phyloP scores from a whole-genome alignment of 2,797 vertebrate genomes.

The Esox masquinongy region DNA sequence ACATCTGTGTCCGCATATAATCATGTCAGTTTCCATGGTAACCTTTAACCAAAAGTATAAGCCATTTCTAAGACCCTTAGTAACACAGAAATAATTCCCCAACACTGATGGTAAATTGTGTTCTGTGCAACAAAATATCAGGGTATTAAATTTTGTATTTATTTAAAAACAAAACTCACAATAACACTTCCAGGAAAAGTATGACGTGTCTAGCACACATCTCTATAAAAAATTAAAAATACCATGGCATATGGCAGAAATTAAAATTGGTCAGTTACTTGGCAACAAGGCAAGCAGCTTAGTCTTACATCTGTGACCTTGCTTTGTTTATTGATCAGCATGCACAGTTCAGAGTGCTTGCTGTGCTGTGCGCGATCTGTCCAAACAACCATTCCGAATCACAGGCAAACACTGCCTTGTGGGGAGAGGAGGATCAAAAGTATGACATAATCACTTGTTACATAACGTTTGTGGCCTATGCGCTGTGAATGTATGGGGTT shows the following conservation, averaged over 20 bases:
- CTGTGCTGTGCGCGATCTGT: neutral
- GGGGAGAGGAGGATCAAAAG: conserved; percentile 7
- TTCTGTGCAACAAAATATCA: neutral
- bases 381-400: conserved; percentile 24
- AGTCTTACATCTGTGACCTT: conserved; percentile 19
- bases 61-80: neutral
- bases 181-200: neutral
- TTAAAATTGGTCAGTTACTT: neutral
- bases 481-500: conserved; percentile 1
- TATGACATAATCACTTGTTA: conserved; percentile 1
- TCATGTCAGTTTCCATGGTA: conserved; percentile 10
- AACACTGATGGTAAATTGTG: neutral
- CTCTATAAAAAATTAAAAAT: neutral
- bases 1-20: neutral
- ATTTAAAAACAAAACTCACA: neutral
- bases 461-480: neutral
- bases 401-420: conserved; percentile 26
- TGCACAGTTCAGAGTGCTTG: neutral
- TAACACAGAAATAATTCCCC: neutral
- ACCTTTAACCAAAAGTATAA: neutral
- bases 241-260: neutral
- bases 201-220: neutral
- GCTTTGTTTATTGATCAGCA: conserved; percentile 21
- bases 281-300: conserved; percentile 10
- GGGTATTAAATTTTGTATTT: neutral